phyloP scores from a whole-genome alignment of 2,797 vertebrate genomes.

The Rhabdomys pumilio region DNA sequence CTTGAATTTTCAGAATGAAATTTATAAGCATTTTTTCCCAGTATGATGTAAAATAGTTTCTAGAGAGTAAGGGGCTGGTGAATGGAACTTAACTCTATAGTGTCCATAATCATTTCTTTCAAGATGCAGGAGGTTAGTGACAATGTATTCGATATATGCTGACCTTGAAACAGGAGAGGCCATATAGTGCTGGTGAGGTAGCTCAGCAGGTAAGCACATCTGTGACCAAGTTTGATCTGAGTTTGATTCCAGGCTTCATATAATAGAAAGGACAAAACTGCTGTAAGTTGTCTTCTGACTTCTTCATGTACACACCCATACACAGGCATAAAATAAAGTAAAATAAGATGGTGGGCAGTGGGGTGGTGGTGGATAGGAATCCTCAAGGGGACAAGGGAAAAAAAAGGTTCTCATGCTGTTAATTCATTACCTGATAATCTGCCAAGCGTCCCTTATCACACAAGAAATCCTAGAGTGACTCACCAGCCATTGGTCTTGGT shows the following conservation, averaged over 20 bases:
- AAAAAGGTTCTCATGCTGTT: not conserved
- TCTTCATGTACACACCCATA: not conserved
- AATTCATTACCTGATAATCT: not conserved
- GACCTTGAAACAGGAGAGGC: not conserved
- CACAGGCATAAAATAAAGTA: not conserved
- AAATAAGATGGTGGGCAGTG: not conserved
- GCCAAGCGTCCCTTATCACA: not conserved
- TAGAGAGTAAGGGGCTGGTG: not conserved
- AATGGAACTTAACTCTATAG: constrained; percentile 35
- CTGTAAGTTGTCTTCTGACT: not conserved
- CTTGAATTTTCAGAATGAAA: constrained; percentile 65
- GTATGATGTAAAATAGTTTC: constrained; percentile 47
- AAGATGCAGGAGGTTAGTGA: constrained; percentile 23
- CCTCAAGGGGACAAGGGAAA: not conserved
- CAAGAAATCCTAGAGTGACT: not conserved
- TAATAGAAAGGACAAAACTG: not conserved
- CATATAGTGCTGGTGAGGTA: not conserved
- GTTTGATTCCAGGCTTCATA: not conserved
- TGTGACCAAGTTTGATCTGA: not conserved
- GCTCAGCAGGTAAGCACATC: not conserved
- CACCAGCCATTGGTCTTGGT: not conserved
- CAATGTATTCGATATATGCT: constrained; percentile 65
- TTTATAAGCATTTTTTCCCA: constrained; percentile 46
- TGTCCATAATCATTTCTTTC: constrained; percentile 57
- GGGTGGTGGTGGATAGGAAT: not conserved